Evolutionary conservation across 1,140 invertebrate genomes (phyloP).

Genomic region (Leucophenga varia): DNA sequence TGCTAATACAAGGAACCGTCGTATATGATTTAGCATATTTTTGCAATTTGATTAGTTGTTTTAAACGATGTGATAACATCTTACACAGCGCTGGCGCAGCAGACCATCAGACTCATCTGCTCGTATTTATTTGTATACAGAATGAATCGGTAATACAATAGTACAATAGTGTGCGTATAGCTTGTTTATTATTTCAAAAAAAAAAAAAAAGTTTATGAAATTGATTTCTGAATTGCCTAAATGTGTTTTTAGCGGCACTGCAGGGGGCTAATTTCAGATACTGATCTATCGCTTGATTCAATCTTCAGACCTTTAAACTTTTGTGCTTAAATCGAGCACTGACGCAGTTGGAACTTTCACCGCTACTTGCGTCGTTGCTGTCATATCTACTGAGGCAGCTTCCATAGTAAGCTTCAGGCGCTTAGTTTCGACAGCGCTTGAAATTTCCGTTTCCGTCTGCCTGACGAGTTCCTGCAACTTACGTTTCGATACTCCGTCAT

Average conservation of each 20-base stretch:
- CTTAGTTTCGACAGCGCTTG: constrained; percentile 47
- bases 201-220: constrained; percentile 8
- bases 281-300: constrained; percentile 19
- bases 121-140: too few species aligned
- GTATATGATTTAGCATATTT: constrained; percentile 36
- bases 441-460: constrained; percentile 27
- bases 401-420: constrained; percentile 56
- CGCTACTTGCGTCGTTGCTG: constrained; percentile 46
- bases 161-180: not conserved
- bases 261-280: constrained; percentile 3
- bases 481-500: constrained; percentile 56
- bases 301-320: constrained; percentile 48
- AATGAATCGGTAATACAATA: too few species aligned
- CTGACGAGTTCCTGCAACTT: constrained; percentile 53
- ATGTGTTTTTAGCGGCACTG: too few species aligned
- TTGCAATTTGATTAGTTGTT: constrained; percentile 50
- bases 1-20: constrained; percentile 9
- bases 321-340: constrained; percentile 70
- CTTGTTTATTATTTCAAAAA: constrained; percentile 5
- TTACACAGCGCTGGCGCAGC: constrained; percentile 13
- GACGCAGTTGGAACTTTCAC: constrained; percentile 48
- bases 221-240: constrained; percentile 1
- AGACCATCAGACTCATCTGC: constrained; percentile 24
- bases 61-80: constrained; percentile 54
- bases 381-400: constrained; percentile 58